Evolutionary conservation across 2,113 vertebrate species (phyloP).

Genomic region (Hystrix brachyura): DNA sequence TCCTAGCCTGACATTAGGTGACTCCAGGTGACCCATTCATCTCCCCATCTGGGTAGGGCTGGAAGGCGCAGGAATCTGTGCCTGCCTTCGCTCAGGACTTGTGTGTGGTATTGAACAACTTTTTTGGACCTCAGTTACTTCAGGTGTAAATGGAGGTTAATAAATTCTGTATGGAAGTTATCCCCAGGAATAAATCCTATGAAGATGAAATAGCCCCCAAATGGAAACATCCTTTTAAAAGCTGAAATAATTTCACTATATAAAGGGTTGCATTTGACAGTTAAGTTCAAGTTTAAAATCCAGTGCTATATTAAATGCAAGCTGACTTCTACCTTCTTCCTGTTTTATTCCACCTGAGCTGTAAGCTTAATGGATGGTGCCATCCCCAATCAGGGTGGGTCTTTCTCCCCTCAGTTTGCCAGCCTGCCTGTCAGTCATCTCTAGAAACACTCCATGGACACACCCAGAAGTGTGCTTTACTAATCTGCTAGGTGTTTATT

Average conservation of each 20-base stretch:
- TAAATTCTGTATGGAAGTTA: constrained; percentile 26
- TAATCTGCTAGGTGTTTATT: not conserved
- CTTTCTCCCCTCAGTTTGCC: not conserved
- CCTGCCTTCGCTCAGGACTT: not conserved
- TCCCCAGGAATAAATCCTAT: not conserved
- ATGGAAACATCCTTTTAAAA: constrained; percentile 33
- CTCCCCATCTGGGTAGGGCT: not conserved
- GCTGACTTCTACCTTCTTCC: not conserved
- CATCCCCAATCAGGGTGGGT: too few species aligned
- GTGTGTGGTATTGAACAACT: not conserved
- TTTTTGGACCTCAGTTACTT: constrained; percentile 24
- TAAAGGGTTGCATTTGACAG: not conserved
- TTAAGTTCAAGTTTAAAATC: constrained; percentile 34
- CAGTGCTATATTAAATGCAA: not conserved
- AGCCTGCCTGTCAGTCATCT: not conserved
- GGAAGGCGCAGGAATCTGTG: not conserved
- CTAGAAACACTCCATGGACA: not conserved
- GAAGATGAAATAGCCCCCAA: constrained; percentile 3
- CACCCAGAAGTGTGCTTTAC: not conserved
- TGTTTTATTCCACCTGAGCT: not conserved
- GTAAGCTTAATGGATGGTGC: not conserved
- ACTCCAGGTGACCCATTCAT: not conserved
- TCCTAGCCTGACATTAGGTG: not conserved
- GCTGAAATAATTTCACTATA: constrained; percentile 22
- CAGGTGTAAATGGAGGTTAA: constrained; percentile 10